These are phyloP conservation scores for Chouioia cunea DNA, from an alignment of 2,888 invertebrate genomes.

Conservation along the genomic window DNA sequence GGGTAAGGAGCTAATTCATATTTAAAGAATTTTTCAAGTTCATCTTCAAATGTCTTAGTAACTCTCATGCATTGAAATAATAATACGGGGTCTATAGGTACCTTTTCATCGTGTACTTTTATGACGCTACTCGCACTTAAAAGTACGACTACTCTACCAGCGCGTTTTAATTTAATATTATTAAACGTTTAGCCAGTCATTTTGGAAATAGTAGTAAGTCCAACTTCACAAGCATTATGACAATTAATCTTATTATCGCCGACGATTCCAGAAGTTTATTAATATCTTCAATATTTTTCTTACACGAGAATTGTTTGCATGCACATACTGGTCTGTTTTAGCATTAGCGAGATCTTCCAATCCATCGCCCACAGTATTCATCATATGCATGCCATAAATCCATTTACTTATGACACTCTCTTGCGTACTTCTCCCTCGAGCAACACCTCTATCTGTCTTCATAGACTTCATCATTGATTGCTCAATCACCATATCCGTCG, in stretches of 20 bases:
- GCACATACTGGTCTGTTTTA: neutral
- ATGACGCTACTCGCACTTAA: conserved; percentile 55
- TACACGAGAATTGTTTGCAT: neutral
- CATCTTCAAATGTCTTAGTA: conserved; percentile 42
- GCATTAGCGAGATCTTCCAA: neutral
- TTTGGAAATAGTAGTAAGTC: conserved; percentile 51
- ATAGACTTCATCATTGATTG: neutral
- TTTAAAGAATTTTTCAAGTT: conserved; percentile 46
- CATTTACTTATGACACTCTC: neutral
- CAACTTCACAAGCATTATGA: conserved; percentile 57
- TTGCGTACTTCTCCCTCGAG: neutral
- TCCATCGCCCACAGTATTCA: neutral
- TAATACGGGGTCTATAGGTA: conserved; percentile 45
- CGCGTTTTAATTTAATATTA: neutral
- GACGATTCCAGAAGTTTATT: conserved; percentile 47
- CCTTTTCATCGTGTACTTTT: conserved; percentile 55
- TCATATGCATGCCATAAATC: neutral
- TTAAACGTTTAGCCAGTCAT: conserved; percentile 52
- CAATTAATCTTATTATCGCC: conserved; percentile 51
- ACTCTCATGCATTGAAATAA: conserved; percentile 49
- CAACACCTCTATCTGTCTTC: neutral
- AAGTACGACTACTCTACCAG: conserved; percentile 53
- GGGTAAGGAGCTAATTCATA: conserved; percentile 50
- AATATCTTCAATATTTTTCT: conserved; percentile 36
- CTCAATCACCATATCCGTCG: neutral